phyloP scores from a whole-genome alignment of 1,140 invertebrate genomes.

The Achatina immaculata region DNA sequence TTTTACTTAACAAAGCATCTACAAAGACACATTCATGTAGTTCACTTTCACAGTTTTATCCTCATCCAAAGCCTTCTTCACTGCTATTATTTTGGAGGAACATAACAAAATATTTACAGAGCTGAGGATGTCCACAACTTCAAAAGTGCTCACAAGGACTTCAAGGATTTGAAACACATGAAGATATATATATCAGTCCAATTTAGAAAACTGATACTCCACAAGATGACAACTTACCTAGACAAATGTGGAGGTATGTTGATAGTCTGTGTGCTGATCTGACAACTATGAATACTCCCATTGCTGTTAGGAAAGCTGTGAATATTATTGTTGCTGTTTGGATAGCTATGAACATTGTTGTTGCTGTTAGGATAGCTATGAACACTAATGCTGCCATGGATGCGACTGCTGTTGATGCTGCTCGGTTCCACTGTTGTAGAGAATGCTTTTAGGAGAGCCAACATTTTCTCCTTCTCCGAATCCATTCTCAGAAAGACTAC shows the following conservation, averaged over 20 bases:
- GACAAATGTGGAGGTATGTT: neutral
- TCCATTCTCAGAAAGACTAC: constrained; percentile 6
- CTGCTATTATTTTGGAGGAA: too few relatives aligned
- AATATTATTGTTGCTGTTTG: neutral
- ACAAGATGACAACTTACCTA: neutral
- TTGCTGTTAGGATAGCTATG: neutral
- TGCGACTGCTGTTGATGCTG: too few relatives aligned
- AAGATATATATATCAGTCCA: too few relatives aligned
- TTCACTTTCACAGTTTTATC: too few relatives aligned
- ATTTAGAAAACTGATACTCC: too few relatives aligned
- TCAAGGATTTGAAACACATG: too few relatives aligned
- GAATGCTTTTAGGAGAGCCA: neutral
- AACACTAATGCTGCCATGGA: neutral
- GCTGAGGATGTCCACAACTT: too few relatives aligned
- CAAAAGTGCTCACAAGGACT: too few relatives aligned
- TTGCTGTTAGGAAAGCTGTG: constrained; percentile 10
- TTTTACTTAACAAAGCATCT: too few relatives aligned
- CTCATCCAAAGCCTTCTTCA: too few relatives aligned
- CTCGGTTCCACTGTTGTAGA: constrained; percentile 3
- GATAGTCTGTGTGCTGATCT: neutral
- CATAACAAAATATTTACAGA: too few relatives aligned
- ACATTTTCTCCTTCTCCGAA: constrained; percentile 16
- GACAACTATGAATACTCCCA: neutral
- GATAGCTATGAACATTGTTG: neutral
- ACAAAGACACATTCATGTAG: too few relatives aligned